phyloP scores from a whole-genome alignment of 2,113 vertebrate genomes.

The Rhabdornis inornatus region DNA sequence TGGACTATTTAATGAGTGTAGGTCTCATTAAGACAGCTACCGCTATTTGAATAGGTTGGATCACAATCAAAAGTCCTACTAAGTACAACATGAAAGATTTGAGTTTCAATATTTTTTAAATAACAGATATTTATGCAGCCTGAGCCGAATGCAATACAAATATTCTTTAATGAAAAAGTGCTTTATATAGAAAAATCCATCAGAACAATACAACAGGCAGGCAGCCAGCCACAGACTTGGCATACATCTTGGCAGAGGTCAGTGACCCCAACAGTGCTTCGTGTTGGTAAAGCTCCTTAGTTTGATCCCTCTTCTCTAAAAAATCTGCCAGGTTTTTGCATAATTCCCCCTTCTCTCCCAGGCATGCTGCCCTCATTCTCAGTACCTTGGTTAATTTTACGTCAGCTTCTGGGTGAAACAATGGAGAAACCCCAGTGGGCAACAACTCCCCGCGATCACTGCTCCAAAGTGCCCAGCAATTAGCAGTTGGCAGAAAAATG shows the following conservation, averaged over 20 bases:
- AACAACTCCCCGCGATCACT: neutral
- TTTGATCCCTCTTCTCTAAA: conserved; percentile 45
- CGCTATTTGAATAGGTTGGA: neutral
- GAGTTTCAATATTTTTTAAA: neutral
- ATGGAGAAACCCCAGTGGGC: neutral
- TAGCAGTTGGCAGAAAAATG: neutral
- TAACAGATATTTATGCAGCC: conserved; percentile 1
- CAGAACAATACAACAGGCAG: conserved; percentile 15
- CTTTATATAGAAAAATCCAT: conserved; percentile 40
- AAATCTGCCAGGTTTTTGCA: conserved; percentile 53
- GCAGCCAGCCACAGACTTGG: neutral
- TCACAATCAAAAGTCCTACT: neutral
- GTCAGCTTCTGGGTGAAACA: conserved; percentile 9
- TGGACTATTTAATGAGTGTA: neutral
- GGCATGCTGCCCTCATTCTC: conserved; percentile 15
- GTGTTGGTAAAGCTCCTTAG: conserved; percentile 57
- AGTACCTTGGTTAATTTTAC: conserved; percentile 21
- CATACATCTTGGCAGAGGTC: conserved; percentile 13
- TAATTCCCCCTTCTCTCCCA: conserved; percentile 28
- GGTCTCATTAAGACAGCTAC: neutral
- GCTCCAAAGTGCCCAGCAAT: neutral
- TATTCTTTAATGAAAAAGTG: conserved; percentile 17
- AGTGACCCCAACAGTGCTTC: conserved; percentile 41
- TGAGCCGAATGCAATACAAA: neutral
- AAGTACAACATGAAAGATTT: neutral